Evolutionary conservation across 2,797 vertebrate genomes (phyloP).

Genomic region (Pterois miles): DNA sequence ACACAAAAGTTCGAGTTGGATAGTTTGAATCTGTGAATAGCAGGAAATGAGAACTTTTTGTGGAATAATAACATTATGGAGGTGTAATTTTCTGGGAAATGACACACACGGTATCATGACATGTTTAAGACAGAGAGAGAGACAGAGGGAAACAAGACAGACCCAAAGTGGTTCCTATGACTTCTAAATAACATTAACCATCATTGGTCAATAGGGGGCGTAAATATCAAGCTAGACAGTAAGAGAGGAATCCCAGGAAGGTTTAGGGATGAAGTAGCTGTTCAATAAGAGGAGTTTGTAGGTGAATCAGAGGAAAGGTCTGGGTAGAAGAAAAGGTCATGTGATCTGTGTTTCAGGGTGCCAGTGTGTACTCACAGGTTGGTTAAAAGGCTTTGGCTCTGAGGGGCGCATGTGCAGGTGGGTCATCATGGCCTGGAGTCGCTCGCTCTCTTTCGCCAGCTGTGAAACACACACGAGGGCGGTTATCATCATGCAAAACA

Average conservation of each 20-base stretch:
- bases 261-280: slow-evolving; percentile 1
- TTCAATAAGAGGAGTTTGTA: slow-evolving; percentile 3
- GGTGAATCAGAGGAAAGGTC: neutral
- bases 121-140: neutral
- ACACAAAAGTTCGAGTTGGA: slow-evolving; percentile 11
- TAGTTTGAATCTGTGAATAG: slow-evolving; percentile 12
- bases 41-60: slow-evolving; percentile 9
- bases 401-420: slow-evolving; percentile 99
- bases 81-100: neutral
- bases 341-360: neutral
- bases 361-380: slow-evolving; percentile 85
- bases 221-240: slow-evolving; percentile 58
- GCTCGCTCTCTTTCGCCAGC: slow-evolving; percentile 98
- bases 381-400: slow-evolving; percentile 98
- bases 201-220: slow-evolving; percentile 77
- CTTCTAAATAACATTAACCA: slow-evolving; percentile 45
- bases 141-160: neutral
- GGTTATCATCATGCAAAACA: slow-evolving; percentile 21
- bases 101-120: neutral
- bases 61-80: neutral
- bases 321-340: neutral
- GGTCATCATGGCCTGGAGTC: slow-evolving; percentile 99
- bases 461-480: slow-evolving; percentile 71
- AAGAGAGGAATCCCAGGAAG: slow-evolving; percentile 11
- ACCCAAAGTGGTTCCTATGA: slow-evolving; percentile 14